phyloP scores from a whole-genome alignment of 2,888 invertebrate genomes.

The Tetheella fluctuosa region DNA sequence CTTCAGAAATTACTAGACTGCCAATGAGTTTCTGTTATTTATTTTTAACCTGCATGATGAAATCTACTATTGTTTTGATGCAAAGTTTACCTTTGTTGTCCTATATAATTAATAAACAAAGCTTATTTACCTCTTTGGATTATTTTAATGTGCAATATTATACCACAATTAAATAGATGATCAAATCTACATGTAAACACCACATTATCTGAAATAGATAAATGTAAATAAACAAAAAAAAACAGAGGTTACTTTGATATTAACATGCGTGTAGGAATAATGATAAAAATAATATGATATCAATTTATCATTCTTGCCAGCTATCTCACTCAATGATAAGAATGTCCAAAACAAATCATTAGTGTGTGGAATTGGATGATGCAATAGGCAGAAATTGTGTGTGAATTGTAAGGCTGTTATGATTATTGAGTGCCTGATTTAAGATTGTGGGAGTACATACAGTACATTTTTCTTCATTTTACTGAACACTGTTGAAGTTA shows the following conservation, averaged over 20 bases:
- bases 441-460: background rate
- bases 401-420: conserved; percentile 20
- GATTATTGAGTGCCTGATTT: conserved; percentile 4
- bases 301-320: background rate
- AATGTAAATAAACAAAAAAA: conserved; percentile 10
- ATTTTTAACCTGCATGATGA: conserved; percentile 16
- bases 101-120: background rate
- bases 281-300: conserved; percentile 12
- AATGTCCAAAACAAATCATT: conserved; percentile 34
- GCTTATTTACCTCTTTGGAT: background rate
- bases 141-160: background rate
- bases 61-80: background rate
- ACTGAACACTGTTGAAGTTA: background rate
- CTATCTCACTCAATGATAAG: conserved; percentile 37
- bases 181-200: background rate
- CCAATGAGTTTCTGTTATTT: conserved; percentile 14
- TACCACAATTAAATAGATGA: background rate
- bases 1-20: conserved; percentile 21
- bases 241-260: background rate
- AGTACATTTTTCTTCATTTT: background rate
- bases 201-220: background rate
- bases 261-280: conserved; percentile 12
- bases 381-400: conserved; percentile 48
- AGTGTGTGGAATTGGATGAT: conserved; percentile 42
- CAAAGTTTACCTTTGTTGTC: background rate